Conservation (phyloP, 2,113 vertebrate genomes). For the Pelmatolapia mariae region DNA sequence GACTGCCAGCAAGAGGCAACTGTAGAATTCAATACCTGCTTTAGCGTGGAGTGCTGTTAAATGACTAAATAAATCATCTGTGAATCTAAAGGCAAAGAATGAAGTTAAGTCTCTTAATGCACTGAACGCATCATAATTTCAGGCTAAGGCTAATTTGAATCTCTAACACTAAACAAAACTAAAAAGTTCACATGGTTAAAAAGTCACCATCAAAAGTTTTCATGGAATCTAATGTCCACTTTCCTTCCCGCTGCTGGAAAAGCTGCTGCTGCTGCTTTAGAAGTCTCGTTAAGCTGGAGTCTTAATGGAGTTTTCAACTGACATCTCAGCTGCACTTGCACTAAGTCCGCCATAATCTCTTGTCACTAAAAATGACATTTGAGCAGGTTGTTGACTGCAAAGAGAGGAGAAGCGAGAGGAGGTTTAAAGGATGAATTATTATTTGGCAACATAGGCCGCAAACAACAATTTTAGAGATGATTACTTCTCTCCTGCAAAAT, state of each 20-base stretch:
- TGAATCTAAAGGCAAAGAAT: not conserved
- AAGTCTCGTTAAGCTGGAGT: not conserved
- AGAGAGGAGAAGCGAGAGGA: not conserved
- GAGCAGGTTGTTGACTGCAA: constrained; percentile 18
- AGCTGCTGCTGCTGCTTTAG: not conserved
- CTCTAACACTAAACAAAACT: not conserved
- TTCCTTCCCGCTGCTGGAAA: not conserved
- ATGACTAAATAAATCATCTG: not conserved
- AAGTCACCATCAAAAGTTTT: constrained; percentile 1
- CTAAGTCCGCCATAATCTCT: constrained; percentile 4
- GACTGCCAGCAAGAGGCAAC: not conserved
- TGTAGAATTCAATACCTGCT: not conserved
- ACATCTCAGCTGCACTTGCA: not conserved
- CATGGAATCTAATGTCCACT: not conserved
- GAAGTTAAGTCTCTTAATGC: not conserved
- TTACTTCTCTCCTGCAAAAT: constrained; percentile 8
- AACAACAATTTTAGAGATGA: constrained; percentile 32
- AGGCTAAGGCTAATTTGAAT: not conserved
- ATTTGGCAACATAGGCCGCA: constrained; percentile 11
- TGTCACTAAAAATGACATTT: not conserved
- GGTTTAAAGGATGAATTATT: constrained; percentile 34
- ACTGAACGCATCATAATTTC: not conserved
- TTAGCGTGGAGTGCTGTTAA: not conserved
- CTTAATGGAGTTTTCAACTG: constrained; percentile 28
- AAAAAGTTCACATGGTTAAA: not conserved